Evolutionary conservation across 1,140 invertebrate genomes (phyloP), one percentile per base, ranked within the genome.

Genomic region (Homalodisca vitripennis): DNA sequence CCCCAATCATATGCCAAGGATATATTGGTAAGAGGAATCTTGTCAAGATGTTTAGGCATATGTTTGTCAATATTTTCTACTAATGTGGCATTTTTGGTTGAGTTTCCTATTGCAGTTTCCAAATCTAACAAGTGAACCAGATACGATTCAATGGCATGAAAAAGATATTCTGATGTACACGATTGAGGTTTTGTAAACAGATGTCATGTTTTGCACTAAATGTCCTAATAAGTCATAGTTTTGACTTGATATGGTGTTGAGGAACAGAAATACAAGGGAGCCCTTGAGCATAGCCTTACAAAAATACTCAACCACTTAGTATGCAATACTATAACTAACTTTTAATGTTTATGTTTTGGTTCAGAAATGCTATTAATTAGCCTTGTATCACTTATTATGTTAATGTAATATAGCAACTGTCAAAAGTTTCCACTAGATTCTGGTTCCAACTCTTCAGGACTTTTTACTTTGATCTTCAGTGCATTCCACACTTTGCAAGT

Each of bases 391-490:
- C 3, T 51, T 51, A 51, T 22, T 20, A 51, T 51, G 6, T 51
- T 51, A 10, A 51, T 10, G 17, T 10, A 41, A 41, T 41, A 41
- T 10, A 10, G 34, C 17, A 20, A 14, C 22, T 22, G 17, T 51
- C 17, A 51, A n/a, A 51, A 51, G n/a, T 51, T 51, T 20, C 48
- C 48, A 51, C 48, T 51, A 10, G 48, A 51, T 20, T 51, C 48
- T 10, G 34, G 34, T 22, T 51, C 48, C n/a, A 51, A 51, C 6
- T 6, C n/a, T 3, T 51, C 48, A 12, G 3, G 48, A 22, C 22
- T 22, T 22, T 51, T 51, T 3, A 51, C 48, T 10, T 51, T 51
- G 3, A 51, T 22, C 22, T 51, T 51, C 3, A 51, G 48, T 3
- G 17, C 22, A 22, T 51, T 22, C 48, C 48, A 51, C 48, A 51